Conservation (phyloP, 2,888 invertebrate genomes). For the Marronus borbonicus region DNA sequence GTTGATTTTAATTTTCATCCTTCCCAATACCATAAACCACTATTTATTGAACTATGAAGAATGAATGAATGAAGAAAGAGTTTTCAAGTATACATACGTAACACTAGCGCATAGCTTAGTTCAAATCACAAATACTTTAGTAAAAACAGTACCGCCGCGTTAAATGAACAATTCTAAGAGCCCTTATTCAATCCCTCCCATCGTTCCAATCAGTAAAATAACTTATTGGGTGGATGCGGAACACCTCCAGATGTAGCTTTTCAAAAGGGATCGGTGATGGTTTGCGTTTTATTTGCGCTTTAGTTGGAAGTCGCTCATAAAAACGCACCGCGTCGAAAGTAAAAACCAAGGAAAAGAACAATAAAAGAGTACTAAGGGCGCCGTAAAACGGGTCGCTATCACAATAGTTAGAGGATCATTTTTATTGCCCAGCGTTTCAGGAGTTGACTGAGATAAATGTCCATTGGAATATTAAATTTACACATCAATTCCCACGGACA, state of each 20-base stretch:
- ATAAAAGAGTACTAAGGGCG: constrained; percentile 65
- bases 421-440: constrained; percentile 62
- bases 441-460: constrained; percentile 47
- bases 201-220: constrained; percentile 28
- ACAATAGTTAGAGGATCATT: constrained; percentile 63
- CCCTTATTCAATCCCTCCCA: not conserved
- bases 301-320: constrained; percentile 60
- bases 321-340: constrained; percentile 60
- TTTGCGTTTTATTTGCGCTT: constrained; percentile 61
- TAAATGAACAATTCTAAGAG: constrained; percentile 10
- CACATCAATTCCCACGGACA: constrained; percentile 47
- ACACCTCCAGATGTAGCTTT: constrained; percentile 48
- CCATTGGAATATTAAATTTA: constrained; percentile 46
- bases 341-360: constrained; percentile 65
- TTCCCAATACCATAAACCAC: too few species aligned
- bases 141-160: not conserved
- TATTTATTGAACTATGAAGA: too few species aligned
- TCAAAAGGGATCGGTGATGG: constrained; percentile 56
- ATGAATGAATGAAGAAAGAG: too few species aligned
- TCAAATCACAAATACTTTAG: too few species aligned
- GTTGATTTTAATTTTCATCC: too few species aligned
- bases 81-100: too few species aligned
- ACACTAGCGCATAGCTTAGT: too few species aligned
- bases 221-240: constrained; percentile 41
- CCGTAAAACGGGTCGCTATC: constrained; percentile 65